phyloP scores from a whole-genome alignment of 2,888 invertebrate genomes.

The Gymnoscelis rufifasciata region DNA sequence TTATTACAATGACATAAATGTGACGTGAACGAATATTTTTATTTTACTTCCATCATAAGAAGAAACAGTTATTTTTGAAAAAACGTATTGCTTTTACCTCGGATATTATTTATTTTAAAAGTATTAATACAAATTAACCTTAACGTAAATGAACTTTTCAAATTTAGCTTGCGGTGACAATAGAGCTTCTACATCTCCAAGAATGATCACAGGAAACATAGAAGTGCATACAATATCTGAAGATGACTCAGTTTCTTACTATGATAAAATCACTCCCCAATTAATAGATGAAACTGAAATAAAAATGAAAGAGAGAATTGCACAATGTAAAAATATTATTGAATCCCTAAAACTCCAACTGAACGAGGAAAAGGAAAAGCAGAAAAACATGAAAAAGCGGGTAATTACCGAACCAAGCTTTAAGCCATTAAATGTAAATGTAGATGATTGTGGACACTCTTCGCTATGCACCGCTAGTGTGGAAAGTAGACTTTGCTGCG shows the following conservation, averaged over 20 bases:
- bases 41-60: too few species aligned
- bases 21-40: too few species aligned
- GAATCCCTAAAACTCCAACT: constrained; percentile 63
- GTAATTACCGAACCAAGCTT: constrained; percentile 8
- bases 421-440: constrained; percentile 1
- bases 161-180: constrained; percentile 52
- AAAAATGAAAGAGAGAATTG: constrained; percentile 60
- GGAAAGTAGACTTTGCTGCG: constrained; percentile 55
- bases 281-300: constrained; percentile 52
- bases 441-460: constrained; percentile 14
- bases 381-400: constrained; percentile 41
- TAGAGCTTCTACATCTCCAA: constrained; percentile 30
- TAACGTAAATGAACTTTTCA: constrained; percentile 46
- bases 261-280: constrained; percentile 39
- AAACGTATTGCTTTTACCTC: too few species aligned
- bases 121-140: too few species aligned
- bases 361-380: constrained; percentile 57
- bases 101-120: too few species aligned
- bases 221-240: constrained; percentile 16
- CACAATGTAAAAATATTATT: constrained; percentile 59
- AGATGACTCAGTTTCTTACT: not conserved
- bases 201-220: constrained; percentile 23
- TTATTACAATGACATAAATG: too few species aligned
- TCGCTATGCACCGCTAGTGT: constrained; percentile 48
- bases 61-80: too few species aligned